phyloP scores from a whole-genome alignment of 2,888 invertebrate species.

The Noctua fimbriata region DNA sequence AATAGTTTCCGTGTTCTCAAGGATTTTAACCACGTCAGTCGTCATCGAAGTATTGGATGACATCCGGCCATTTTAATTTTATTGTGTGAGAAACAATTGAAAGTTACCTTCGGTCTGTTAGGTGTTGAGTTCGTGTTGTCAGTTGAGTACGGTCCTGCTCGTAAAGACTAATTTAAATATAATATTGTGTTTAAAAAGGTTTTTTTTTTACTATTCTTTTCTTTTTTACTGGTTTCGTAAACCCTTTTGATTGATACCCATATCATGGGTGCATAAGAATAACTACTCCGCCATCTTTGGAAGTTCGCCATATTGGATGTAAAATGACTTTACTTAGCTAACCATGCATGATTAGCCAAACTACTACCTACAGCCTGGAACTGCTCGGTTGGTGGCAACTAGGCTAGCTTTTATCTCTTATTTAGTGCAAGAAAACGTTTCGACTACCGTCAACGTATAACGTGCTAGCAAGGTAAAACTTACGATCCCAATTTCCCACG shows the following conservation, averaged over 20 bases:
- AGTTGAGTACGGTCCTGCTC: not conserved
- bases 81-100: not conserved
- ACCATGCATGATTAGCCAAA: not conserved
- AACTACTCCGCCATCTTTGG: not conserved
- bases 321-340: not conserved
- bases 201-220: too few relatives aligned
- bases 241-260: not conserved
- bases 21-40: constrained; percentile 52
- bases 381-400: too few relatives aligned
- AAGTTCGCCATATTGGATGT: not conserved
- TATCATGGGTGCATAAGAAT: not conserved
- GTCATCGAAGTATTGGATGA: constrained; percentile 34
- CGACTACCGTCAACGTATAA: not conserved
- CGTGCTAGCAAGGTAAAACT: not conserved
- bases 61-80: constrained; percentile 42
- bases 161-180: not conserved
- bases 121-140: not conserved
- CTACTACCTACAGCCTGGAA: too few relatives aligned
- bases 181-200: too few relatives aligned
- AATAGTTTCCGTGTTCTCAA: constrained; percentile 59
- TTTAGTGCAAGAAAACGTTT: not conserved
- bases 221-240: not conserved
- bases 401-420: too few relatives aligned
- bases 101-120: not conserved
- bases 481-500: not conserved